Conservation (phyloP, 92 coral and sea anemone genomes). For the Zoanthus gigantus region DNA sequence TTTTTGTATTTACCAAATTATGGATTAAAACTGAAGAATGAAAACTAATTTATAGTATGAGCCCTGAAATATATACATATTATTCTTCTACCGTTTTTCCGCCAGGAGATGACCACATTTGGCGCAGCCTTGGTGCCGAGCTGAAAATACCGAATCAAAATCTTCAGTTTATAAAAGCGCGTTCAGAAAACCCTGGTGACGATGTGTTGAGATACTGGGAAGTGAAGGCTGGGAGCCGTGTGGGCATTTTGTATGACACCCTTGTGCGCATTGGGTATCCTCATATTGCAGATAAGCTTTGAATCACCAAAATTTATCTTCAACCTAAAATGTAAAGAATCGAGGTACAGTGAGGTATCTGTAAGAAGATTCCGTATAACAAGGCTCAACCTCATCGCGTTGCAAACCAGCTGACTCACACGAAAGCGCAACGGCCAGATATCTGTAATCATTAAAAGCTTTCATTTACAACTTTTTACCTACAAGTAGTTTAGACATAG, state of each 20-base stretch:
- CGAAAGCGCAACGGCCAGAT: too few relatives aligned
- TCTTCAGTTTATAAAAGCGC: slow-evolving; percentile 54
- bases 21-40: neutral
- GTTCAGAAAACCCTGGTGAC: slow-evolving; percentile 81
- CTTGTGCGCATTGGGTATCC: slow-evolving; percentile 67
- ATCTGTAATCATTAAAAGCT: too few relatives aligned
- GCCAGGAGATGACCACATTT: slow-evolving; percentile 64
- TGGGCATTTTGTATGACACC: slow-evolving; percentile 78
- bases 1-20: neutral
- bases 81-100: neutral
- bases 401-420: too few relatives aligned
- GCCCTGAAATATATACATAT: neutral
- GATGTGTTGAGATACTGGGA: slow-evolving; percentile 83
- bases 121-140: slow-evolving; percentile 70
- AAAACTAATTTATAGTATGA: neutral
- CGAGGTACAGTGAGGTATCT: too few relatives aligned
- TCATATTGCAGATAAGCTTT: slow-evolving; percentile 73
- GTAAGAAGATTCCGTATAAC: too few relatives aligned
- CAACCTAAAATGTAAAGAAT: too few relatives aligned
- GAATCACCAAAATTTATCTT: neutral
- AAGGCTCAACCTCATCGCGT: too few relatives aligned
- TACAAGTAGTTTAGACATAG: too few relatives aligned
- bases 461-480: too few relatives aligned
- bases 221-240: slow-evolving; percentile 69
- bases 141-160: slow-evolving; percentile 48